Evolutionary conservation across 1,140 invertebrate species (phyloP).

Genomic region (Drosophila tristis): DNA sequence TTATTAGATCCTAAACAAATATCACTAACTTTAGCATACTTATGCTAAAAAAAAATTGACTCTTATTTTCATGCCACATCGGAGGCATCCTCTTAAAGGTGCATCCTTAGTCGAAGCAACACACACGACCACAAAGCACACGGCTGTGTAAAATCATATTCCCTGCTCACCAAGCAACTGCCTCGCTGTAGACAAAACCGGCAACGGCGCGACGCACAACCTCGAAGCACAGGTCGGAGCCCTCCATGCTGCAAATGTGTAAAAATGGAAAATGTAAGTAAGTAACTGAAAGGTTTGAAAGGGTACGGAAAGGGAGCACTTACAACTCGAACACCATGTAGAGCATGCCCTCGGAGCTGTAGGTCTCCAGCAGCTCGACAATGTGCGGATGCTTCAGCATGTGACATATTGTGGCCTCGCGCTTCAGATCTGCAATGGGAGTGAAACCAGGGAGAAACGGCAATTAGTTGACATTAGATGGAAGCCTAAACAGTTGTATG

Average conservation of each 20-base stretch:
- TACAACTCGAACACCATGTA: conserved; percentile 99
- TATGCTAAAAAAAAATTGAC: neutral
- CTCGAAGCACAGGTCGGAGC: conserved; percentile 99
- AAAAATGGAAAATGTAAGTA: conserved; percentile 84
- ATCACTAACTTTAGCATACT: no score
- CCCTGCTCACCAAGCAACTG: conserved; percentile 94
- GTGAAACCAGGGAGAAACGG: conserved; percentile 4
- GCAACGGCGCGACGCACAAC: conserved; percentile 97
- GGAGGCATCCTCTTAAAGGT: no score
- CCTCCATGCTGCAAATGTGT: conserved; percentile 95
- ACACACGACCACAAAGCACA: neutral
- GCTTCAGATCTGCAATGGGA: conserved; percentile 93
- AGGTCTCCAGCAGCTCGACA: conserved; percentile 98
- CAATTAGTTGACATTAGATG: conserved; percentile 71
- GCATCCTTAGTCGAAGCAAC: conserved; percentile 10
- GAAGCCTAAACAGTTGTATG: conserved; percentile 40
- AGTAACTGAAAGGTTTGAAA: conserved; percentile 26
- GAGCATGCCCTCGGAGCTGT: conserved; percentile 99
- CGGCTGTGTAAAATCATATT: neutral
- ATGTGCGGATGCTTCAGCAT: conserved; percentile 99
- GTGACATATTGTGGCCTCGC: conserved; percentile 99
- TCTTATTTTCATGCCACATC: no score
- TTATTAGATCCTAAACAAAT: no score
- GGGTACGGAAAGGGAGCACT: conserved; percentile 85
- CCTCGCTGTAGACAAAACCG: conserved; percentile 99